Conservation (phyloP, 2,113 vertebrate genomes). For the Tragelaphus imberbis region DNA sequence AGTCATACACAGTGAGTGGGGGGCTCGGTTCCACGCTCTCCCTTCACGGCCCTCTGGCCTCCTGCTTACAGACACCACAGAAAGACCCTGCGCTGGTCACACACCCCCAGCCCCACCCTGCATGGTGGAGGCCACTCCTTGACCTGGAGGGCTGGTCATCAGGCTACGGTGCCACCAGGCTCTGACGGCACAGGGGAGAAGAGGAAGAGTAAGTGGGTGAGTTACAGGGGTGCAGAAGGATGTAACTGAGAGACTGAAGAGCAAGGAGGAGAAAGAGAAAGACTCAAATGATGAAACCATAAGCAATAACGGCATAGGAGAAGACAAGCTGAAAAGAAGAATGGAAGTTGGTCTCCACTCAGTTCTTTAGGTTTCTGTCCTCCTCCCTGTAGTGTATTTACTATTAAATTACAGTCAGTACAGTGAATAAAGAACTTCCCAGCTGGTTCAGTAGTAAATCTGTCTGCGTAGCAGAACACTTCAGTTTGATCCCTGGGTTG, state of each 20-base stretch:
- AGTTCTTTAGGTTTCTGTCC: neutral
- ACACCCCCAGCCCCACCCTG: neutral
- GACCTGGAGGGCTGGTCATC: neutral
- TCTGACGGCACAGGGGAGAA: neutral
- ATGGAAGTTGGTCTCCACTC: neutral
- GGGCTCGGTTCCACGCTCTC: neutral
- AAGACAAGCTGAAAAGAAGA: neutral
- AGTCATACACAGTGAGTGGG: neutral
- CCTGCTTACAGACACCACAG: neutral
- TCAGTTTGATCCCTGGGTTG: neutral
- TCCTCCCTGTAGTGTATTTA: neutral
- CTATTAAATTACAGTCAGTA: neutral
- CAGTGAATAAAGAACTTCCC: neutral
- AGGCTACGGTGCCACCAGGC: neutral
- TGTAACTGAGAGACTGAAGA: neutral
- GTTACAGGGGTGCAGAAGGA: neutral
- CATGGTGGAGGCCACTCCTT: neutral
- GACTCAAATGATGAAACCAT: neutral
- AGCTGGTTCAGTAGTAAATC: neutral
- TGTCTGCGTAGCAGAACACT: neutral
- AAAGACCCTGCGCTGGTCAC: neutral
- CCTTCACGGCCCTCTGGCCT: neutral
- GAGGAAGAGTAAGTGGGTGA: neutral
- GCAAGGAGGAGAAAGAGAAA: neutral
- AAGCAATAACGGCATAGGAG: fast-evolving